Evolutionary conservation across 2,797 vertebrate species (phyloP), one percentile per base, ranked within the genome.

Genomic region (Microctenopoma lineatum): DNA sequence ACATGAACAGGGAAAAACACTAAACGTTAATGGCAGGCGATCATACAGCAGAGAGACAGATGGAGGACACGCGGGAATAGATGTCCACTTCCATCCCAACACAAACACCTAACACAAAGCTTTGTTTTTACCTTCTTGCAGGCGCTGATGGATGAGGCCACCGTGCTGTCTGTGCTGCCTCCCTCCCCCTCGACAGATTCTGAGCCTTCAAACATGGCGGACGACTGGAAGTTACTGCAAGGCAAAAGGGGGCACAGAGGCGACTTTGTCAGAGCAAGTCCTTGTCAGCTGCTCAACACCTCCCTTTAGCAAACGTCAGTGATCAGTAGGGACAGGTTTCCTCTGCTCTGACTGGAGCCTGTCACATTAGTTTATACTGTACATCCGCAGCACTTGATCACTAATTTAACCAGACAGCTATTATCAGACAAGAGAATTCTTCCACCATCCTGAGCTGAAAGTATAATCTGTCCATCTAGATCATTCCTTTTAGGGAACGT

Each of bases 41-140:
- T 60, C 39, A 18, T 14, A 34, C 14, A n/a, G 56, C 25, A 66
- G 26, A 68, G 27, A 59, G 42, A 45, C 15, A 38, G 42, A 60
- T 21, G 21, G 47, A 64, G 29, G 16, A 18, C 27, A 65, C 26
- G 16, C 1, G 12, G 9, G 18, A 47, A 39, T 2, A 6, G 13
- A 51, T 3, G 8, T 1, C 21, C 8, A 45, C 39, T 42, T 26
- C 41, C 54, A 73, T 26, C 21, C 5, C 4, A 47, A 57, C 52
- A 68, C 58, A 63, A 39, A 59, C n/a, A 52, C 16, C 32, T 0
- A 41, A 67, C 38, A 39, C 47, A 21, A 45, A 26, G 27, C 21
- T 44, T 13, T 15, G 12, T 25, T 68, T 69, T 83, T 96, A 98
- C 97, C 97, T 97, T 98, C 84, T 96, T 98, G 84, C 95, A 97